phyloP scores from a whole-genome alignment of 2,113 vertebrate genomes.

The Cyanoderma ruficeps region DNA sequence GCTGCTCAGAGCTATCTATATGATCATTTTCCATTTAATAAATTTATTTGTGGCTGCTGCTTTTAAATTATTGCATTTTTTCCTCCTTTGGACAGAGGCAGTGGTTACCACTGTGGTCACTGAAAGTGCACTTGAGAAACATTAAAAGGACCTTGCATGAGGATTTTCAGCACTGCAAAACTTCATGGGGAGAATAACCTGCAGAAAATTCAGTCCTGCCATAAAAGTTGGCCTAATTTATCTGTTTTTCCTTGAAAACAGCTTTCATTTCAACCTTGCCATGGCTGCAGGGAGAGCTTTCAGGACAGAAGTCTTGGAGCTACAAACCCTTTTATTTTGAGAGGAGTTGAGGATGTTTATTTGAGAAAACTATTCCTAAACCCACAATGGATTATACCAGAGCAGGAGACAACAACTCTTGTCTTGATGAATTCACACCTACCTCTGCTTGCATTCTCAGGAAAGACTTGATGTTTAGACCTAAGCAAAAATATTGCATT shows the following conservation, averaged over 20 bases:
- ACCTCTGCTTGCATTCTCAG: not conserved
- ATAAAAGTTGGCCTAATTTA: not conserved
- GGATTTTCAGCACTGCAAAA: not conserved
- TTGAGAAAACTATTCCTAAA: not conserved
- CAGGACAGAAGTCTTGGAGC: not conserved
- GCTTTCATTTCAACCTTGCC: not conserved
- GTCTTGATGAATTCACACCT: not conserved
- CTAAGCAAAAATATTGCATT: not conserved
- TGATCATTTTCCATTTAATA: not conserved
- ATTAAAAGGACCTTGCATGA: not conserved
- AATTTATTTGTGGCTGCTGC: not conserved
- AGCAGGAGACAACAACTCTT: not conserved
- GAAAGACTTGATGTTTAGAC: not conserved
- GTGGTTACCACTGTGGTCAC: not conserved
- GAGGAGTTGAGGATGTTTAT: not conserved
- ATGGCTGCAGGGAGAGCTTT: not conserved
- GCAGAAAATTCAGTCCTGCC: not conserved
- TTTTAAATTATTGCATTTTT: not conserved
- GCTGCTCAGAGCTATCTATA: not conserved
- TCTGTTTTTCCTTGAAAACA: not conserved
- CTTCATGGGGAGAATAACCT: not conserved
- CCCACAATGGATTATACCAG: not conserved
- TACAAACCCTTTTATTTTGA: not conserved
- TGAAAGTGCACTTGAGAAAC: fast-evolving
- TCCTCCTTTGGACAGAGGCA: not conserved